Evolutionary conservation across 2,113 vertebrate species (phyloP).

Genomic region (Scomber scombrus): DNA sequence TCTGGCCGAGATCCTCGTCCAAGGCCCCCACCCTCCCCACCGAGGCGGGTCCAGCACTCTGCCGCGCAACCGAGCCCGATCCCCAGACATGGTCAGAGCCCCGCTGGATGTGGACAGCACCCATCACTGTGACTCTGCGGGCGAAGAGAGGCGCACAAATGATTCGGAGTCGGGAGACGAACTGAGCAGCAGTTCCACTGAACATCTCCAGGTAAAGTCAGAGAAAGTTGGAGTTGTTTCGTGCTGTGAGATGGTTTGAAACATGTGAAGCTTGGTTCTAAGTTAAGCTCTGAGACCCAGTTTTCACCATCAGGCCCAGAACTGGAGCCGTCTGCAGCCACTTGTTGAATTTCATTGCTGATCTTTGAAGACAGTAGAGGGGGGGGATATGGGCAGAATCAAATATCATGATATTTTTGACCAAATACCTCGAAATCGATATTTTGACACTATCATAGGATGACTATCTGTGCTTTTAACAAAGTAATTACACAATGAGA

Average conservation of each 20-base stretch:
- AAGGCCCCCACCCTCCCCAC: conserved; percentile 58
- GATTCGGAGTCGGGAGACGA: conserved; percentile 97
- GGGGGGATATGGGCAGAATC: no score
- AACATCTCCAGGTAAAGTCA: conserved; percentile 91
- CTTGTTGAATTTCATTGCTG: no score
- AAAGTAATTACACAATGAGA: no score
- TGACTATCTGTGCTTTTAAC: no score
- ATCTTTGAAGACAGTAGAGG: no score
- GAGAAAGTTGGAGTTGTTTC: no score
- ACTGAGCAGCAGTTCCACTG: conserved; percentile 95
- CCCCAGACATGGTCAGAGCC: conserved; percentile 83
- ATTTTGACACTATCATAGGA: no score
- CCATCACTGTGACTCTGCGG: conserved; percentile 84
- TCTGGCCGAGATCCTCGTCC: conserved; percentile 83
- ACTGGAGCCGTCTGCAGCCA: no score
- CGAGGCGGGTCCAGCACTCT: conserved; percentile 60
- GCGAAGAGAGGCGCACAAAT: conserved; percentile 89
- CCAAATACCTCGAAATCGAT: no score
- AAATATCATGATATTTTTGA: no score
- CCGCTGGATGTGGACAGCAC: conserved; percentile 73
- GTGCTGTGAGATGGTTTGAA: not conserved
- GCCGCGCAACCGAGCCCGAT: conserved; percentile 77
- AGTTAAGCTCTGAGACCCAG: no score
- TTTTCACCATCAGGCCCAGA: no score
- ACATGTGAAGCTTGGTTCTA: not conserved